Evolutionary conservation across 2,113 vertebrate species (phyloP).

Genomic region (Pelusios castaneus): DNA sequence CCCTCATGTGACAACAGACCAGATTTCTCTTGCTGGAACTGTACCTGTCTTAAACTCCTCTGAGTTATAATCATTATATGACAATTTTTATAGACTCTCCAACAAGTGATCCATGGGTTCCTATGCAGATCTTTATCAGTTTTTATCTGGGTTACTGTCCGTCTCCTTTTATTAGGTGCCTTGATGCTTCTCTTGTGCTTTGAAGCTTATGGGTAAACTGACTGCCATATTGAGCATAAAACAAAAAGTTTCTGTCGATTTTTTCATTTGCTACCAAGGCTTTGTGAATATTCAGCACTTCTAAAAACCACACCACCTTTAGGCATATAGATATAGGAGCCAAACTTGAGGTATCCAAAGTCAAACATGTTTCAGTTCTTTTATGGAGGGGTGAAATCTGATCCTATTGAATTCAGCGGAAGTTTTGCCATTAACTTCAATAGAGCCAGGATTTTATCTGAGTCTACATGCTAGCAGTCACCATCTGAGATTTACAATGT

Average conservation of each 20-base stretch:
- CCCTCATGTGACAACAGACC: background rate
- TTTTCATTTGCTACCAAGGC: background rate
- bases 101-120: background rate
- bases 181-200: background rate
- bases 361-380: background rate
- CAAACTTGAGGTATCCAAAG: background rate
- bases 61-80: background rate
- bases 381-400: background rate
- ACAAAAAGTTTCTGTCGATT: background rate
- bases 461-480: background rate
- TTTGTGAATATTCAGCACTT: constrained; percentile 27
- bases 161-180: background rate
- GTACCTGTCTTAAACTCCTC: background rate
- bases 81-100: background rate
- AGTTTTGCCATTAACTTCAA: background rate
- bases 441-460: background rate
- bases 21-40: background rate
- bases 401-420: background rate
- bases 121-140: background rate
- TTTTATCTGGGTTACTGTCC: background rate
- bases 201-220: background rate
- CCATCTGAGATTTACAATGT: background rate
- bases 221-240: constrained; percentile 35
- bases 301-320: background rate
- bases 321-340: background rate